A percentile compares a stretch with the other conserved stretches of the same genome.
Conservation (phyloP, 2,888 invertebrate genomes). For the Scaptomyza cyrtandrae region DNA sequence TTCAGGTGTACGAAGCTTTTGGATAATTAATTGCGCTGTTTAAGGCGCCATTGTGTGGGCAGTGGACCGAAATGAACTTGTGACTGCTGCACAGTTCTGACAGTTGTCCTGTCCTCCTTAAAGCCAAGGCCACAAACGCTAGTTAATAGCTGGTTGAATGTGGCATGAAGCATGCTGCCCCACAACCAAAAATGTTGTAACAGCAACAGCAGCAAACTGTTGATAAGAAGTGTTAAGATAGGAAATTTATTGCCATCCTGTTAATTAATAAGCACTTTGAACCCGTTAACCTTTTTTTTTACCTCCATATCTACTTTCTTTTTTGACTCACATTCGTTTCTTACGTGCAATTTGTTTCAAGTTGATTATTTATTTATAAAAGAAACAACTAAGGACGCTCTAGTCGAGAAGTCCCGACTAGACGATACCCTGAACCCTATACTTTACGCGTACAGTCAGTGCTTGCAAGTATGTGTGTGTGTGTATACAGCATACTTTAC, state of each 20-base stretch:
- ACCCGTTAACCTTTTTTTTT: conserved; percentile 28
- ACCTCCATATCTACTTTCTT: neutral
- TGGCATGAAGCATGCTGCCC: conserved; percentile 23
- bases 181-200: conserved; percentile 26
- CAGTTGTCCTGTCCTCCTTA: conserved; percentile 8
- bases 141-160: conserved; percentile 1
- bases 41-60: conserved; percentile 48
- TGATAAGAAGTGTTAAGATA: conserved; percentile 39
- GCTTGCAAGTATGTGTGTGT: too few relatives aligned
- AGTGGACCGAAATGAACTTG: neutral
- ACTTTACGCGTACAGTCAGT: too few relatives aligned
- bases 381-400: too few relatives aligned
- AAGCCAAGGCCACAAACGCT: conserved; percentile 16
- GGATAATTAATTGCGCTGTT: conserved; percentile 73
- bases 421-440: too few relatives aligned
- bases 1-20: conserved; percentile 8
- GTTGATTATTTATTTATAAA: conserved; percentile 73
- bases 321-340: neutral
- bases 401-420: too few relatives aligned
- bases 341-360: conserved; percentile 61
- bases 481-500: too few relatives aligned
- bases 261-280: conserved; percentile 71
- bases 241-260: conserved; percentile 45
- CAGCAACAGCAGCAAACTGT: neutral
- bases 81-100: conserved; percentile 50